Evolutionary conservation across 2,113 vertebrate genomes (phyloP), one percentile per base, ranked within the genome.

Genomic region (Cryptomyrus ogoouensis): DNA sequence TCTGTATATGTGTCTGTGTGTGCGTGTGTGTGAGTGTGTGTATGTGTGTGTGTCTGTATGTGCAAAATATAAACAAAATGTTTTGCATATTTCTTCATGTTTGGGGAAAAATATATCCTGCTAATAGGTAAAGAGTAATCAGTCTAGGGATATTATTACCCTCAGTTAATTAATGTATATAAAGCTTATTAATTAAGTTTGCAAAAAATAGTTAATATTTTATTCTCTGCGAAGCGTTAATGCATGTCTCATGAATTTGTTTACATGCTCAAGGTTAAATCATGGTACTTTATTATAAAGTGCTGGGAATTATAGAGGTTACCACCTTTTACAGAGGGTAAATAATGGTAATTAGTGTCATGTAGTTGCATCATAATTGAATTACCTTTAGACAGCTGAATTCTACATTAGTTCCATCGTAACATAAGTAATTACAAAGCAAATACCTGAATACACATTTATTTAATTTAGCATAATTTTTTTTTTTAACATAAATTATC

Each of bases 151-250:
- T 21, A n/a, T 85, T 49, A 49, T 46, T 49, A 85, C 9, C 21
- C 42, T 85, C 83, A 49, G 46, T 50, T 86, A 27, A 49, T 86
- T 86, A 49, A 86, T 27, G 12, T 49, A 86, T 47, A 86, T 86
- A 47, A 86, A 47, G 47, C 47, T 86, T 86, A 86, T 86, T 86
- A 49, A 86, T 50, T 85, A 47, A 49, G 42, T 85, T 85, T 85
- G 42, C n/a, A 44, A 85, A 85, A 85, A 85, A 49, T 27, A 47
- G 46, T 49, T 47, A 42, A 80, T 47, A 49, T 86, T 47, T 86
- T 86, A 27, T 86, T 49, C 83, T 27, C 83, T n/a, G 44, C 2
- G 83, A 86, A 86, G 46, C 44, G 46, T 80, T 80, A 80, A 80
- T 80, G 74, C 74, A 47, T 84, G 83, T 87, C 27, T 87, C 50